Conservation (phyloP, 1,140 invertebrate species). For the Micrasema minimum region DNA sequence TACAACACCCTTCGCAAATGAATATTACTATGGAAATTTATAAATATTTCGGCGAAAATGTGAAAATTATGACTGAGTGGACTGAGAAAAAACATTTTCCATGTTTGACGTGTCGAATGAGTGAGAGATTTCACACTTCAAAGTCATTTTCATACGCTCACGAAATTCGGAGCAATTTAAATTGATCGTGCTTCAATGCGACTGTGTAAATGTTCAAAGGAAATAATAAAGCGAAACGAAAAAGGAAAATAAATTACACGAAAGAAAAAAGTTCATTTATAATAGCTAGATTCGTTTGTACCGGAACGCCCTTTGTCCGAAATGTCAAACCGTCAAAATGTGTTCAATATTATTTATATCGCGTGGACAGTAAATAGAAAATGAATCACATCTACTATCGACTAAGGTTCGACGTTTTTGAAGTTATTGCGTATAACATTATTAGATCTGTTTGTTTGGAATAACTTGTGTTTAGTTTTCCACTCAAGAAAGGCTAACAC, state of each 20-base stretch:
- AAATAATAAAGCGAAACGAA: constrained; percentile 12
- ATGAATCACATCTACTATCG: no score
- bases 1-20: not conserved
- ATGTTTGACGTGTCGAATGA: constrained; percentile 20
- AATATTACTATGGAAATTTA: not conserved
- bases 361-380: no score
- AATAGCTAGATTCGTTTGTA: not conserved
- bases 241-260: constrained; percentile 11
- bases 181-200: constrained; percentile 29
- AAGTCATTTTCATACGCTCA: constrained; percentile 17
- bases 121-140: constrained; percentile 30
- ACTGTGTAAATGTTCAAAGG: constrained; percentile 16
- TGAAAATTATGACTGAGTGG: no score
- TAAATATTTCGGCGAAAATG: no score
- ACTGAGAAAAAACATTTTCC: constrained; percentile 1
- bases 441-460: no score
- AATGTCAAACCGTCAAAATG: constrained; percentile 5
- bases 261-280: not conserved
- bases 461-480: no score
- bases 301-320: constrained; percentile 4
- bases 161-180: constrained; percentile 30
- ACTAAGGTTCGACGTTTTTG: no score
- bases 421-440: no score
- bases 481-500: no score
- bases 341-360: not conserved